Evolutionary conservation across 1,140 invertebrate species (phyloP).

Genomic region (Anoplolepis gracilipes): DNA sequence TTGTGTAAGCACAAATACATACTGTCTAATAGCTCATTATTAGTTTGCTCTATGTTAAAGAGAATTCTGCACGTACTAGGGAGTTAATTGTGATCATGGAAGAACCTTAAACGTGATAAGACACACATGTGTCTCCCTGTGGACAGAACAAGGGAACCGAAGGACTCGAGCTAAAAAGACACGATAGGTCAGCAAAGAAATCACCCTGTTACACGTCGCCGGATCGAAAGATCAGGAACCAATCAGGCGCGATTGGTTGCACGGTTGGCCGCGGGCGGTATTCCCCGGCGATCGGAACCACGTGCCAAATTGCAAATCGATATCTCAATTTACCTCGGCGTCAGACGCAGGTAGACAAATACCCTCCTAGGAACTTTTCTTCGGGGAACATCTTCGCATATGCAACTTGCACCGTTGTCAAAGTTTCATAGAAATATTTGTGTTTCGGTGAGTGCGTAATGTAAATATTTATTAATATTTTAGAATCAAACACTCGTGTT

Average conservation of each 20-base stretch:
- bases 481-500: not conserved
- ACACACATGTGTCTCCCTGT: not conserved
- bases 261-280: conserved; percentile 36
- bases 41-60: not conserved
- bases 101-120: not conserved
- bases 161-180: not conserved
- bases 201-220: conserved; percentile 9
- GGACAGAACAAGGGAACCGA: not conserved
- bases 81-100: not conserved
- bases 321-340: conserved; percentile 72
- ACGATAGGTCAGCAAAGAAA: conserved; percentile 19
- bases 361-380: conserved; percentile 51
- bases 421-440: conserved; percentile 8
- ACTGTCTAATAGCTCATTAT: not conserved
- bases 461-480: not conserved
- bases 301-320: conserved; percentile 76
- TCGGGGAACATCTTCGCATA: conserved; percentile 19
- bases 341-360: conserved; percentile 73
- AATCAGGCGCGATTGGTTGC: conserved; percentile 68
- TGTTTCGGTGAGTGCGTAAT: not conserved
- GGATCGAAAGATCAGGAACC: conserved; percentile 60
- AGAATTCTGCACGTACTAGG: not conserved
- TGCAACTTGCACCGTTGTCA: conserved; percentile 23
- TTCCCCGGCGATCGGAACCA: conserved; percentile 58
- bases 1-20: not conserved